These are phyloP conservation scores for Oegoconia quadripuncta DNA, from an alignment of 2,888 invertebrate species.

Conservation along the genomic window DNA sequence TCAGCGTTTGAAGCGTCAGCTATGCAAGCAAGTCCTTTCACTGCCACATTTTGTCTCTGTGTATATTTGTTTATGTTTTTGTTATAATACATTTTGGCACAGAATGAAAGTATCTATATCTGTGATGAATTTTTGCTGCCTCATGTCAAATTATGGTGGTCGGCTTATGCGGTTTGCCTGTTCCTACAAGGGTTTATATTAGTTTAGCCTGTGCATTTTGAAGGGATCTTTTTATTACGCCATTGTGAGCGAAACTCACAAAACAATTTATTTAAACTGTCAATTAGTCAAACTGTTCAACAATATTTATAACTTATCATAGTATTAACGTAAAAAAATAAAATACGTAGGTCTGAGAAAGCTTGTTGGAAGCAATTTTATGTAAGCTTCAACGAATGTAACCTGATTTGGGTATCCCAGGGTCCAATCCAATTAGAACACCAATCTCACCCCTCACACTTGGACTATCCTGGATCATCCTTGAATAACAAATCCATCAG, in stretches of 20 bases:
- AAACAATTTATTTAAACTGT: not conserved
- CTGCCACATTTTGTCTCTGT: too few relatives aligned
- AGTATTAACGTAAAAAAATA: not conserved
- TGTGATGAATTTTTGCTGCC: too few relatives aligned
- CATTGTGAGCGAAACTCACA: not conserved
- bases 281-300: not conserved
- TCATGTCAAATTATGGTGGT: too few relatives aligned
- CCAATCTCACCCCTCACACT: slow-evolving; percentile 63
- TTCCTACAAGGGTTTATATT: too few relatives aligned
- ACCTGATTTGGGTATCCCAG: slow-evolving; percentile 45
- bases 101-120: too few relatives aligned
- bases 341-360: not conserved
- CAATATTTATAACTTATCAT: not conserved
- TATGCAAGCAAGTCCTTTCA: too few relatives aligned
- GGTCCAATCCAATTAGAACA: slow-evolving; percentile 72
- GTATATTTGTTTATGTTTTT: too few relatives aligned
- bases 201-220: too few relatives aligned
- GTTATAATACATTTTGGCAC: too few relatives aligned
- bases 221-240: too few relatives aligned
- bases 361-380: not conserved
- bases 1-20: too few relatives aligned
- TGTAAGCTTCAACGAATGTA: not conserved
- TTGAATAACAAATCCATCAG: slow-evolving; percentile 32
- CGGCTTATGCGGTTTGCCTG: too few relatives aligned
- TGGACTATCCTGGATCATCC: slow-evolving; percentile 69